phyloP scores from a whole-genome alignment of 2,797 vertebrate genomes.

The Notolepis coatsorum region DNA sequence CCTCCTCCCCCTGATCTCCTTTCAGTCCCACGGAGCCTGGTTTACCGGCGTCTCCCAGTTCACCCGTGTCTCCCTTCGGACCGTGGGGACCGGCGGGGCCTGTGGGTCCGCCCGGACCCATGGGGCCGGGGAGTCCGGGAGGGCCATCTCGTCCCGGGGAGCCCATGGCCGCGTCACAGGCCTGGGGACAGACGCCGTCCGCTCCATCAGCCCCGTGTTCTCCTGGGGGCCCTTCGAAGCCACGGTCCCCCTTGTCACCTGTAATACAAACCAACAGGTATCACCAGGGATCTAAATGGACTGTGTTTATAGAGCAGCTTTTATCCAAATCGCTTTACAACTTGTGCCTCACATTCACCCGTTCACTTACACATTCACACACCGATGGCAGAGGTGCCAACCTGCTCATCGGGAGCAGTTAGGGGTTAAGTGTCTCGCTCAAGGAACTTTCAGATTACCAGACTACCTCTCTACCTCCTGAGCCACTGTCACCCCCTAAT shows the following conservation, averaged over 20 bases:
- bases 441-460: too few relatives aligned
- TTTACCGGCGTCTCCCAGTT: conserved; percentile 19
- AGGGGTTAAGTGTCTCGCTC: too few relatives aligned
- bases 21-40: conserved; percentile 36
- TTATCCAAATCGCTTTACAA: too few relatives aligned
- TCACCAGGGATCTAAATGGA: conserved; percentile 57
- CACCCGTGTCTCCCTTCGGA: conserved; percentile 40
- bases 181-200: conserved; percentile 61
- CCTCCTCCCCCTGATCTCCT: conserved; percentile 57
- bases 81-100: conserved; percentile 57
- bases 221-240: conserved; percentile 56
- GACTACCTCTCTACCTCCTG: too few relatives aligned
- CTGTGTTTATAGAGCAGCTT: too few relatives aligned
- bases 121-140: conserved; percentile 58
- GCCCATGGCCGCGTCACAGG: conserved; percentile 52
- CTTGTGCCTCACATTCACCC: too few relatives aligned
- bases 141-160: conserved; percentile 56
- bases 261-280: conserved; percentile 1
- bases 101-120: conserved; percentile 50
- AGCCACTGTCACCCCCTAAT: too few relatives aligned
- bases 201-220: conserved; percentile 66
- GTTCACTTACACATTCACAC: too few relatives aligned
- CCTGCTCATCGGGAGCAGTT: too few relatives aligned
- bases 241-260: conserved; percentile 76
- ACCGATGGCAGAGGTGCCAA: too few relatives aligned